Percentiles rank a stretch among this genome's conserved stretches.
Evolutionary conservation across 2,797 vertebrate species (phyloP).

Genomic region (Somateria mollissima): DNA sequence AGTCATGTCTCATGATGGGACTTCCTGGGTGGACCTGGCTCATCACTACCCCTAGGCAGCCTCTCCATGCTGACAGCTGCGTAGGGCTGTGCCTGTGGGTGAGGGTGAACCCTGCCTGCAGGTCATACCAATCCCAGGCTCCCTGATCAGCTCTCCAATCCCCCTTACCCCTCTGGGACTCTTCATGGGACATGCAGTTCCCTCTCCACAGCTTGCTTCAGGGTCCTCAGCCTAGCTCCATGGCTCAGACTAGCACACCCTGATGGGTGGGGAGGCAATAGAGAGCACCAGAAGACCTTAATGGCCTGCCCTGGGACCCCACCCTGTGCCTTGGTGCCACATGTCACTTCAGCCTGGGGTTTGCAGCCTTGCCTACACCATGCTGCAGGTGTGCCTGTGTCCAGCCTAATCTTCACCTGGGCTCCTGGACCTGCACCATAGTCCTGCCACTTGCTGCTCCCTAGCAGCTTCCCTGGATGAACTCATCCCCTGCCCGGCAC

Average conservation of each 20-base stretch:
- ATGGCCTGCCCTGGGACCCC: background rate
- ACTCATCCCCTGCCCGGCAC: background rate
- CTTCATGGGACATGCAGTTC: background rate
- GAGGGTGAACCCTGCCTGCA: rapidly evolving
- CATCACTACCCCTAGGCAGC: background rate
- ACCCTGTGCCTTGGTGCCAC: background rate
- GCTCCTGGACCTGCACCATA: background rate
- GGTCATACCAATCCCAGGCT: rapidly evolving
- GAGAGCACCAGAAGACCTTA: background rate
- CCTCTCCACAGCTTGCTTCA: background rate
- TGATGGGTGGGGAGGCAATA: background rate
- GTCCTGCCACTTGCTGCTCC: background rate
- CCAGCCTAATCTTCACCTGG: background rate
- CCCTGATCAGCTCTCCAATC: background rate
- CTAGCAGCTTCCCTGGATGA: background rate
- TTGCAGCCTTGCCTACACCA: rapidly evolving
- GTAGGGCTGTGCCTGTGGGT: rapidly evolving
- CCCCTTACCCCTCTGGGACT: rapidly evolving
- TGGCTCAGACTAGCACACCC: background rate
- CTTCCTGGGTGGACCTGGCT: background rate
- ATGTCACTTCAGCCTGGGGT: background rate
- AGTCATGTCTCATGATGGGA: background rate
- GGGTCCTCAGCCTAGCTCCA: background rate
- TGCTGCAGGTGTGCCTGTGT: background rate
- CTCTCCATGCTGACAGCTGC: background rate